Percentiles rank a stretch among this genome's conserved stretches.
Conservation (phyloP, 2,113 vertebrate species). For the Poicephalus gulielmi region DNA sequence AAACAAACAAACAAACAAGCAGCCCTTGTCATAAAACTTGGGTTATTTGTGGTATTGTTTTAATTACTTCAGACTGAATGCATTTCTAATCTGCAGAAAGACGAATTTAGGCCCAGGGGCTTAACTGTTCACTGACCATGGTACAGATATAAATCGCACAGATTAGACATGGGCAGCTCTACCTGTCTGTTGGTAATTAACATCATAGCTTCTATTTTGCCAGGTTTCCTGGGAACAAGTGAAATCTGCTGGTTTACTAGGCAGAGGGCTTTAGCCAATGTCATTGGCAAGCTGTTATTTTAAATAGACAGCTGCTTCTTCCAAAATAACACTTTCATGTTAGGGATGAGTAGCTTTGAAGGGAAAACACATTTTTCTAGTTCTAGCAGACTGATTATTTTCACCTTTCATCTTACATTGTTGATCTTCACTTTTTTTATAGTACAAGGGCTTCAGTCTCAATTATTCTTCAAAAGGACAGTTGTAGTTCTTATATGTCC, state of each 20-base stretch:
- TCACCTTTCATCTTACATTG: neutral
- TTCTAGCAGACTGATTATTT: neutral
- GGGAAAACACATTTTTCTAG: neutral
- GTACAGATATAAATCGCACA: neutral
- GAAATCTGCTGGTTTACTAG: neutral
- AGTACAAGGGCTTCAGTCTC: neutral
- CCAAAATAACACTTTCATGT: neutral
- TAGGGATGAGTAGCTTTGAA: neutral
- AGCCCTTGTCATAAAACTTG: neutral
- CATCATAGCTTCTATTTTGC: neutral
- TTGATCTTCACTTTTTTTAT: neutral
- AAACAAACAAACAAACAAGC: neutral
- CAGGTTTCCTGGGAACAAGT: neutral
- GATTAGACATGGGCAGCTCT: accelerated
- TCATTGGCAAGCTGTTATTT: neutral
- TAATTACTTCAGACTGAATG: neutral
- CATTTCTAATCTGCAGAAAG: neutral
- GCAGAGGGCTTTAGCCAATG: neutral
- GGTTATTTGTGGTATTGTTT: neutral
- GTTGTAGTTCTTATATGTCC: neutral
- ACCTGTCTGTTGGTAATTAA: neutral
- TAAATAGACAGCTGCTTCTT: neutral
- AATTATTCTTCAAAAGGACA: neutral
- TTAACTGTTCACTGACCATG: neutral
- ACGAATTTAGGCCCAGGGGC: neutral